Base-by-base conservation (phyloP, 1,140 invertebrate genomes). In the Armadillidium nasatum region DNA sequence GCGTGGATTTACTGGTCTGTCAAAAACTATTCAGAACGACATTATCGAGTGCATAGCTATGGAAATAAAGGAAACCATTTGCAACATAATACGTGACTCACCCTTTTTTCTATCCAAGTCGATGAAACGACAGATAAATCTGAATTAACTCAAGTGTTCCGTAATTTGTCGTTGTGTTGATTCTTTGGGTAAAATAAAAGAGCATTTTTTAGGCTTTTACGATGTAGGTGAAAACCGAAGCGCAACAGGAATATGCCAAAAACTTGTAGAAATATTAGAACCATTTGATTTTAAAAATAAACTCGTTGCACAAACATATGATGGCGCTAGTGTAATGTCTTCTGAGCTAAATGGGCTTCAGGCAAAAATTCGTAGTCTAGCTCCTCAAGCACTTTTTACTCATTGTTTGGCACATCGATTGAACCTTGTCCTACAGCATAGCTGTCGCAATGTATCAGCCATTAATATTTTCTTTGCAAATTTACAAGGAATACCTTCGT, bases 221-320 rank as follows among this genome's bases (percentile, higher is more conserved):
- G 22, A 75, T 79, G 15, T 22, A 82, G 4, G 72, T 54, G 71
- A 74, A 79, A 10, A 81, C 44, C 22, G 69, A 23, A 15, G 75
- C 72, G 44, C 21, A 60, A 19, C 19, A 10, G 10, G 22, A 80
- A 44, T 44, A 7, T 43, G 73, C 71, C 21, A 21, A 72, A 15
- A 33, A 77, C 10, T 15, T 74, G 44, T 15, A 45, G 15, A 19
- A 44, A 60, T 60, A 19, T 60, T 82, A 50, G 23, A 69, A 43
- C 44, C 79, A 44, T 75, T 67, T 43, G 21, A 75, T 19, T 54
- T 9, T 72, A 44, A 69, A 66, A 44, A 78, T 67, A 76, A 80
- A 46, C 46, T 80, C 44, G 75, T 81, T 21, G 81, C 77, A 22
- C 80, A 81, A 66, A 76, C 50, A 9, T 81, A 79, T 68, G 74